Percentiles rank a stretch among this genome's conserved stretches.
These are phyloP conservation scores for Machimus rusticus DNA, from an alignment of 2,888 invertebrate genomes.

Conservation along the genomic window DNA sequence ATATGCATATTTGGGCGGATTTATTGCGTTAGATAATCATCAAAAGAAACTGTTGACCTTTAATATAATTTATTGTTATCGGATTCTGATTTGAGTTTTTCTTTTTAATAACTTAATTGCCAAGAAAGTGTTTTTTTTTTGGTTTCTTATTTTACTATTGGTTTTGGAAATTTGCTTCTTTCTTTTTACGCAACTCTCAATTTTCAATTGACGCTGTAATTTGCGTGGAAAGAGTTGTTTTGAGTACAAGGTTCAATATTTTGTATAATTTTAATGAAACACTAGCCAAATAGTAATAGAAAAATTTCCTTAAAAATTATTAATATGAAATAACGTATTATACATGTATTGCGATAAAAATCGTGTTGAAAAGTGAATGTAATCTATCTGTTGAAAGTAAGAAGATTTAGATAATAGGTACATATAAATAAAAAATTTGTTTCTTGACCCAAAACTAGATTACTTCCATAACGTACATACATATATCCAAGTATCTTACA, in stretches of 20 bases:
- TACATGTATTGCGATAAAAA: too few relatives aligned
- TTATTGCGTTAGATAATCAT: not conserved
- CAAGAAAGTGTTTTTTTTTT: not conserved
- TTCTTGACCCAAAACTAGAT: not conserved
- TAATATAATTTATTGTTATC: not conserved
- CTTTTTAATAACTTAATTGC: not conserved
- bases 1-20: not conserved
- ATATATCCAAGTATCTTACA: not conserved
- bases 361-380: not conserved
- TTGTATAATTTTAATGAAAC: too few relatives aligned
- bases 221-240: too few relatives aligned
- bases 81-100: not conserved
- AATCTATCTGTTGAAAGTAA: not conserved
- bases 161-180: not conserved
- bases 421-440: not conserved
- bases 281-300: too few relatives aligned
- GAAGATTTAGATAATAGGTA: not conserved
- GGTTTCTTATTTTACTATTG: not conserved
- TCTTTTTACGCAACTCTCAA: not conserved
- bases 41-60: not conserved
- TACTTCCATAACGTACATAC: not conserved
- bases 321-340: too few relatives aligned
- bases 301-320: too few relatives aligned
- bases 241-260: too few relatives aligned
- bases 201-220: not conserved